phyloP scores from a whole-genome alignment of 2,888 invertebrate species.

The Pyrrhia umbra region DNA sequence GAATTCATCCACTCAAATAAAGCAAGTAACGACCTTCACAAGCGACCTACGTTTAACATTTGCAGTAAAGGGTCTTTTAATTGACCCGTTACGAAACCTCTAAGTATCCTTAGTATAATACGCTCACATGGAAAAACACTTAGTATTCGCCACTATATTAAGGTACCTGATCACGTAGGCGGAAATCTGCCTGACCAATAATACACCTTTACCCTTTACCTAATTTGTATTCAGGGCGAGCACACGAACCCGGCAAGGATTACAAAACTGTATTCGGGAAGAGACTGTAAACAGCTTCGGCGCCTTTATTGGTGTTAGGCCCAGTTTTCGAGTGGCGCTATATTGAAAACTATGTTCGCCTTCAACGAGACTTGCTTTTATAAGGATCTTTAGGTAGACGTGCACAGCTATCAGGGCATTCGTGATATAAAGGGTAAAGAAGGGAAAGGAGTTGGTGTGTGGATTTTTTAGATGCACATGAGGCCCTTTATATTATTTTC shows the following conservation, averaged over 20 bases:
- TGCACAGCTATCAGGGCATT: not conserved
- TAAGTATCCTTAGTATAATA: conserved; percentile 65
- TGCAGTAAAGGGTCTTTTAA: conserved; percentile 64
- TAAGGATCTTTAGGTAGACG: conserved; percentile 5
- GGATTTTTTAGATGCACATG: not conserved
- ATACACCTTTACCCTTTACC: conserved; percentile 81
- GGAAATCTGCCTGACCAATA: conserved; percentile 85
- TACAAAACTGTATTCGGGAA: conserved; percentile 78
- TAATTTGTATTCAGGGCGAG: conserved; percentile 78
- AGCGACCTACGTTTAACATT: conserved; percentile 41
- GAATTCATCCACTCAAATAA: conserved; percentile 31
- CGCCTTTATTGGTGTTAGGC: conserved; percentile 74
- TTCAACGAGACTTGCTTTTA: conserved; percentile 9
- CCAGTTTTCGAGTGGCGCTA: conserved; percentile 60
- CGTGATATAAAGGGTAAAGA: not conserved
- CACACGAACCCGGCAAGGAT: conserved; percentile 72
- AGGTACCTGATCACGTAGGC: conserved; percentile 76
- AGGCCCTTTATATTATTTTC: too few species aligned
- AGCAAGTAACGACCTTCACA: conserved; percentile 34
- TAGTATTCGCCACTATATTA: conserved; percentile 74
- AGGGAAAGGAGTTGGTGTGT: too few species aligned
- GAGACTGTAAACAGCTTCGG: conserved; percentile 79
- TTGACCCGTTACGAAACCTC: conserved; percentile 68
- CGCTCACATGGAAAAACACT: conserved; percentile 77
- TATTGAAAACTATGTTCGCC: conserved; percentile 61